These are phyloP conservation scores for Vulpes lagopus DNA, from an alignment of 2,113 vertebrate species.

Conservation along the genomic window DNA sequence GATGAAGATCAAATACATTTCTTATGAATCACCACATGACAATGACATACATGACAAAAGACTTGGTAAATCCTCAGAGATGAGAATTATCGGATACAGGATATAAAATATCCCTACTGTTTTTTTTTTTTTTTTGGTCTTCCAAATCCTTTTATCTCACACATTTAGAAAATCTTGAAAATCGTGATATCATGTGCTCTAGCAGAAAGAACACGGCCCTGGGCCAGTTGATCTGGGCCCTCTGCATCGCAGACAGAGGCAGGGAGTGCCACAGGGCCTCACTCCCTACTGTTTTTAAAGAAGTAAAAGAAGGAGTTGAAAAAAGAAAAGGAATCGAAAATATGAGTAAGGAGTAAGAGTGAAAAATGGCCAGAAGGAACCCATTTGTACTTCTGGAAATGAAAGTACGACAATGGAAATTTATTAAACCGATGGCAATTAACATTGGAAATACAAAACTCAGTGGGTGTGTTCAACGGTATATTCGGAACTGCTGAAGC, in stretches of 20 bases:
- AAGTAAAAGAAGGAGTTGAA: neutral
- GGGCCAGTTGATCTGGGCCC: neutral
- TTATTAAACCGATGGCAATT: neutral
- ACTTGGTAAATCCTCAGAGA: neutral
- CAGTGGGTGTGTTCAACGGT: neutral
- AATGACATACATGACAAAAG: neutral
- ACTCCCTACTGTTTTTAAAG: neutral
- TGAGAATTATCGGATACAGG: neutral
- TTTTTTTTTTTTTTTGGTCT: neutral
- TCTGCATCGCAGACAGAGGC: neutral
- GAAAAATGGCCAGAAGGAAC: neutral
- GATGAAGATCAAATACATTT: neutral
- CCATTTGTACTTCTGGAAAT: neutral
- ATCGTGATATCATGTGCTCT: rapidly evolving
- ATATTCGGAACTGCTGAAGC: neutral
- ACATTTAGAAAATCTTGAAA: neutral
- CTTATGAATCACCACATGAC: neutral
- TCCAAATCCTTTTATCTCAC: neutral
- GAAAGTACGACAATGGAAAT: neutral
- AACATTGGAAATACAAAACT: neutral
- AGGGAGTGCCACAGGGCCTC: neutral
- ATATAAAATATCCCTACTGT: neutral
- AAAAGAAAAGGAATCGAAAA: neutral
- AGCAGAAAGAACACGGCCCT: neutral
- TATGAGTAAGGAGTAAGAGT: neutral